Evolutionary conservation across 2,113 vertebrate genomes (phyloP).

Genomic region (Aldabrachelys gigantea): DNA sequence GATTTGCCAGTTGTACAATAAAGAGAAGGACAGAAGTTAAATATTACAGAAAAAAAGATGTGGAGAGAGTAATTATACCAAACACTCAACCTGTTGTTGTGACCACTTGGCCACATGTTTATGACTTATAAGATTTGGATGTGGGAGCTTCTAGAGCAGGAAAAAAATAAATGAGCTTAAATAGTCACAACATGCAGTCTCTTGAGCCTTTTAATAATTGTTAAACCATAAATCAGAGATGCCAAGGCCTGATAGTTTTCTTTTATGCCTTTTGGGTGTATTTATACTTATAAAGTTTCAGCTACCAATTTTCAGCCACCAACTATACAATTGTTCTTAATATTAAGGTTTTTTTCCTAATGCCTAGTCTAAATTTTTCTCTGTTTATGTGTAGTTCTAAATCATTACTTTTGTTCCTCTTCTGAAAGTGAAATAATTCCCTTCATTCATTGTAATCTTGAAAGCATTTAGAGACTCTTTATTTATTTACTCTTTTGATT

Average conservation of each 20-base stretch:
- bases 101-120: too few relatives aligned
- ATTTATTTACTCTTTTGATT: not conserved
- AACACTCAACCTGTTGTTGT: too few relatives aligned
- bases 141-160: not conserved
- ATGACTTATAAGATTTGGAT: too few relatives aligned
- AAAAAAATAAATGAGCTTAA: not conserved
- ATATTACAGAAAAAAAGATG: too few relatives aligned
- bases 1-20: too few relatives aligned
- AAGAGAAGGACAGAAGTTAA: too few relatives aligned
- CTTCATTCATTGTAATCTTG: not conserved
- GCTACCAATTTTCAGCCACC: not conserved
- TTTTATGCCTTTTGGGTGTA: not conserved
- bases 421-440: not conserved
- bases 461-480: not conserved
- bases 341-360: not conserved
- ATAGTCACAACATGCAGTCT: not conserved
- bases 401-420: rapidly evolving
- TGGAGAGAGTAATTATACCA: too few relatives aligned
- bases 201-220: not conserved
- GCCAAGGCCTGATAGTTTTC: not conserved
- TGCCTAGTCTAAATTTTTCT: not conserved
- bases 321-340: not conserved
- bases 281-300: not conserved
- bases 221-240: not conserved
- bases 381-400: rapidly evolving